Base-by-base conservation (phyloP, 2,888 invertebrate species). In the Amphipoea lucens region DNA sequence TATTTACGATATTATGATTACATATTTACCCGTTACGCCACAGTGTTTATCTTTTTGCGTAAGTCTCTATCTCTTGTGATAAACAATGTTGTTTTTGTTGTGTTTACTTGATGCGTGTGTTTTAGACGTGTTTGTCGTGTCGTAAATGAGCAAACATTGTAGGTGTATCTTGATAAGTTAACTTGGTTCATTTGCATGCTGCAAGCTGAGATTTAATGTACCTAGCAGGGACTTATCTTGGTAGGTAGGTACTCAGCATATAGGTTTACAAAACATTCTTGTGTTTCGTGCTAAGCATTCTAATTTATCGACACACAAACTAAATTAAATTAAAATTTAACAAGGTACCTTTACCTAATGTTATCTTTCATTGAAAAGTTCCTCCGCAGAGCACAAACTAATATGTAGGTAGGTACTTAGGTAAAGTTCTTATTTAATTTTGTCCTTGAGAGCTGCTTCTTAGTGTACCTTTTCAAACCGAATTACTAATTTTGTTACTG, bases 11-110 rank as follows among this genome's bases (percentile, higher is more conserved):
- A 82, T 54, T 54, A 74, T 51, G 29, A 78, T 78, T 45, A n/a
- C 23, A 12, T 74, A 69, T 70, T 40, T 20, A 40, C 45, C 29
- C 67, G 36, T 71, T 68, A 68, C 76, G 23, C 40, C 20, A 62
- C 60, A 57, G 14, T 20, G 29, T 74, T 76, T 85, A 85, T 81
- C 68, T 29, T 72, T 81, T 82, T 85, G 70, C 85, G 85, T 71
- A 85, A 84, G 62, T 40, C 45, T 23, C 36, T 17, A 23, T 66
- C 60, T 23, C 17, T 11, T 14, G 42, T 17, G 57, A 82, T 67
- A 85, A 85, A 67, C 69, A 76, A 54, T 48, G 73, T 71, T 82
- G 73, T 83, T 85, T 76, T 54, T 65, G 76, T 72, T 76, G 57
- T 23, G 12, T 63, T 57, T 57, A 62, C 66, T 17, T 40, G 60